Conservation (phyloP, 2,113 vertebrate genomes). For the Gila orcuttii region DNA sequence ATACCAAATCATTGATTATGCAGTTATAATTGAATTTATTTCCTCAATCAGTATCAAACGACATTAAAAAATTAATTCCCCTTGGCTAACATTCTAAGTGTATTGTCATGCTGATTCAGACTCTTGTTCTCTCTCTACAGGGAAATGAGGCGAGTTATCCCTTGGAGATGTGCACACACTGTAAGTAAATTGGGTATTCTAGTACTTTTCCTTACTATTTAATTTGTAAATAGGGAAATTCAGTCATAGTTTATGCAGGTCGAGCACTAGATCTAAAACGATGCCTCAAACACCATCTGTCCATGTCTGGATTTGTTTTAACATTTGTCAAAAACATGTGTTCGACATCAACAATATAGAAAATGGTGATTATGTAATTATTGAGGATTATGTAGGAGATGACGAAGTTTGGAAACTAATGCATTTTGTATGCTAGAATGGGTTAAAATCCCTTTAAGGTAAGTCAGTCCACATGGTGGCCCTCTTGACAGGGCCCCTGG, state of each 20-base stretch:
- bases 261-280: not conserved
- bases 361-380: not conserved
- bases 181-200: constrained; percentile 79
- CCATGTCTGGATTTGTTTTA: too few relatives aligned
- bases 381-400: not conserved
- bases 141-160: constrained; percentile 98
- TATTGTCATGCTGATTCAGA: constrained; percentile 25
- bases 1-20: not conserved
- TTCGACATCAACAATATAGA: not conserved
- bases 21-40: not conserved
- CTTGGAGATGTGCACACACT: constrained; percentile 98
- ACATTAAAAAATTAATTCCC: too few relatives aligned
- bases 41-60: not conserved
- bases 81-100: not conserved
- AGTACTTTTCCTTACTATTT: not conserved
- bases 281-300: not conserved
- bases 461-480: too few relatives aligned
- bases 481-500: too few relatives aligned
- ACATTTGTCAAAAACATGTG: too few relatives aligned
- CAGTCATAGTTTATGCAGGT: not conserved
- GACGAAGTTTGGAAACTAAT: not conserved
- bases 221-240: not conserved
- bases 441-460: too few relatives aligned
- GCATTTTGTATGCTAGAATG: not conserved
- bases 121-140: constrained; percentile 70